Evolutionary conservation across 2,888 invertebrate genomes (phyloP).

Genomic region (Baronia brevicornis): DNA sequence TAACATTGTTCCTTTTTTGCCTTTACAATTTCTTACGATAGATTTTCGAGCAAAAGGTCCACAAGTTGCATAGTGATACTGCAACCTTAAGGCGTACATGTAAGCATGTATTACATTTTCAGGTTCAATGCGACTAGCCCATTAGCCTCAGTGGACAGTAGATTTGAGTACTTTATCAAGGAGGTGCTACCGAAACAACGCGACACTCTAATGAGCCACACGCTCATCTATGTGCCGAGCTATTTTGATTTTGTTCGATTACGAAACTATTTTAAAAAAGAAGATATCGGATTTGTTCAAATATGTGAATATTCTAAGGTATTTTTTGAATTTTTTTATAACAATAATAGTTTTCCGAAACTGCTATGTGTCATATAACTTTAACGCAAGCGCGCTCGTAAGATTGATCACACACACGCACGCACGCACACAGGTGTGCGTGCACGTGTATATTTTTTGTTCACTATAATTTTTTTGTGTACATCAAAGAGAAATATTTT

Average conservation of each 20-base stretch:
- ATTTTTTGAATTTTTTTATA: conserved; percentile 18
- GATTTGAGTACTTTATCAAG: conserved; percentile 89
- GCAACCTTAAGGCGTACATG: no score
- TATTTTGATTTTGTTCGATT: conserved; percentile 97
- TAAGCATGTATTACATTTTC: no score
- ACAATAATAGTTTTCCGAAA: background rate
- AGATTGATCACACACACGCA: no score
- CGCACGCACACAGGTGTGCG: no score
- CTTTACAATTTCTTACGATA: no score
- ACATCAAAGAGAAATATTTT: no score
- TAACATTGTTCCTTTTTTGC: no score
- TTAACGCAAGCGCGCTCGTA: no score
- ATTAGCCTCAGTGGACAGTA: conserved; percentile 80
- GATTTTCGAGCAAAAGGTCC: no score
- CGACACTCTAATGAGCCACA: conserved; percentile 87
- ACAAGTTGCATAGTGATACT: no score
- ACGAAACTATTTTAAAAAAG: conserved; percentile 93
- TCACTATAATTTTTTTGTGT: background rate
- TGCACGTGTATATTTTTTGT: background rate
- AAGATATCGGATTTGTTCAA: conserved; percentile 91
- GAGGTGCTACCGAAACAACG: conserved; percentile 88
- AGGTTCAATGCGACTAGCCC: conserved; percentile 81
- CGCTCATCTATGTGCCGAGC: conserved; percentile 92
- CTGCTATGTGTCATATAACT: background rate
- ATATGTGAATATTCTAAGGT: conserved; percentile 94